These are phyloP conservation scores for Dipodomys spectabilis DNA, from an alignment of 2,113 vertebrate genomes.

Conservation along the genomic window DNA sequence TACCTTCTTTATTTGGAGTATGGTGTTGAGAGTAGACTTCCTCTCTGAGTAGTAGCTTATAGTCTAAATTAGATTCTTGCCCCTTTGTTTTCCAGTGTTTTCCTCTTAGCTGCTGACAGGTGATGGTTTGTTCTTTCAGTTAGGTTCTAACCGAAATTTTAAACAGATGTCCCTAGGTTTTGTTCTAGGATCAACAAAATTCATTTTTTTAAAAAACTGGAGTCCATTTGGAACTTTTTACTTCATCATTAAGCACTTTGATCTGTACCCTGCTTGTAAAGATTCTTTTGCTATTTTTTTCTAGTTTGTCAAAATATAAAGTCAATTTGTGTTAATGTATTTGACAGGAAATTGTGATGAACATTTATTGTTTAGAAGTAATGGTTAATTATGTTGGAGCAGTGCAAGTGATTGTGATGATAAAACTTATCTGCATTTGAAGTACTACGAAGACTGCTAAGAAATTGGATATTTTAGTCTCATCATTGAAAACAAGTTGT, in stretches of 20 bases:
- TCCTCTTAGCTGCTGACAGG: background rate
- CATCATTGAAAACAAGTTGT: conserved; percentile 43
- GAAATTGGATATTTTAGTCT: conserved; percentile 53
- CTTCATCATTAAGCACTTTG: background rate
- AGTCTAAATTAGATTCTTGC: background rate
- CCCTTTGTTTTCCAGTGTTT: background rate
- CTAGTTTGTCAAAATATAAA: background rate
- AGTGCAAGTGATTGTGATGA: background rate
- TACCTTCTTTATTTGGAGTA: background rate
- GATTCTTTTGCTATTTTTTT: conserved; percentile 17
- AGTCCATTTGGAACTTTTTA: background rate
- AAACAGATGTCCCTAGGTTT: background rate
- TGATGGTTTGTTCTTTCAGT: background rate
- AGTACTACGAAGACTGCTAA: background rate
- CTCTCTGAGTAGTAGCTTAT: background rate
- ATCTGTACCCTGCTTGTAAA: background rate
- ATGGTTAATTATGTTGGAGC: conserved; percentile 53
- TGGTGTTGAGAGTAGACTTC: background rate
- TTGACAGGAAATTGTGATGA: conserved; percentile 48
- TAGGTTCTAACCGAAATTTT: conserved; percentile 32
- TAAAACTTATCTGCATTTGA: conserved; percentile 11
- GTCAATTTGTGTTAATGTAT: conserved; percentile 21
- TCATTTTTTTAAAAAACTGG: background rate
- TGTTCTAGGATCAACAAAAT: background rate
- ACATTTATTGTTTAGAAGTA: conserved; percentile 5